Evolutionary conservation across 2,888 invertebrate genomes (phyloP), one percentile per base, ranked within the genome.

Genomic region (Theodoxus fluviatilis): DNA sequence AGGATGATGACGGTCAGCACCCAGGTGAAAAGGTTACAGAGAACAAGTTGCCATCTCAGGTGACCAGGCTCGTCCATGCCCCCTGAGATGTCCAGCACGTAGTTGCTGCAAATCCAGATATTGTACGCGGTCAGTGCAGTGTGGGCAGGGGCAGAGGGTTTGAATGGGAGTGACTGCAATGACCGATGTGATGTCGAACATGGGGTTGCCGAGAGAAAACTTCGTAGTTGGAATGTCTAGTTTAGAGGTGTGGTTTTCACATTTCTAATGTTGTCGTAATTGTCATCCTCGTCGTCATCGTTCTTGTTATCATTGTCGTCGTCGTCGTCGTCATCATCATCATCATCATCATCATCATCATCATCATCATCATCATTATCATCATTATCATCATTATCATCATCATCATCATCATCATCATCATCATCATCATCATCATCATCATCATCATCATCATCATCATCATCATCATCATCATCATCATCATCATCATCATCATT

Each of bases 1-100:
- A 87, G 79, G 15, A 82, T 83, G 15, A 81, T 73, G 68, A 83
- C 84, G 49, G 85, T 82, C 35, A 87, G 75, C 4, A 80, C 63
- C 87, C 87, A 87, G 4, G 83, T 82, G 1, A 84, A 65, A 0
- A 85, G 76, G 35, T 86, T 81, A 55, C 85, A 84, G n/a, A 85
- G 71, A 3, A 81, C 78, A 31, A 87, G 69, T 68, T 84, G 81
- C 84, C 85, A 85, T 28, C 83, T 79, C 1, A 87, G 52, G 3
- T 67, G 73, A 0, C 85, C 86, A 0, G 77, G 37, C 3, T 84
- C 77, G 7, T 81, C 84, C 6, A 87, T 74, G 4, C 84, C 79
- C 4, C 61, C 71, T 0, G 83, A 79, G 63, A 82, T 72, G 57
- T 79, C 79, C 72, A 87, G 72, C 3, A 87, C 87, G n/a, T 80